phyloP scores from a whole-genome alignment of 2,888 invertebrate species.

The Tricholauxania praeusta region DNA sequence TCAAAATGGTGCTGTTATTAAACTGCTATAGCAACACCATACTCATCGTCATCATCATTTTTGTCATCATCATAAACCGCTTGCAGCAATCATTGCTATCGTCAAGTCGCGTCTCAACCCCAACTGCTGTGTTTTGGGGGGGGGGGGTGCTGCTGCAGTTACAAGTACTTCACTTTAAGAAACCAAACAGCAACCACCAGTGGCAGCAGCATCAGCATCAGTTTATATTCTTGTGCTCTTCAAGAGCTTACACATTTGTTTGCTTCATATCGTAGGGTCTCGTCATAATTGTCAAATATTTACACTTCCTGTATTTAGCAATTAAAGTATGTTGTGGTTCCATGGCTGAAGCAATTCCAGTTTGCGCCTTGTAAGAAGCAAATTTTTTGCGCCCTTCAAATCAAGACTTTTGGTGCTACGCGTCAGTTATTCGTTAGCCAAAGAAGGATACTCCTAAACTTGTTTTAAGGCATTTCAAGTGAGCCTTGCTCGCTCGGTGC shows the following conservation, averaged over 20 bases:
- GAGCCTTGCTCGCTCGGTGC: no score
- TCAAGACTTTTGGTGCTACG: no score
- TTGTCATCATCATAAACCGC: background rate
- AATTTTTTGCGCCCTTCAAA: no score
- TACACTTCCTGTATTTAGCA: slow-evolving; percentile 56
- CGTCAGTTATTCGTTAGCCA: no score
- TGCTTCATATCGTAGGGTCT: slow-evolving; percentile 24
- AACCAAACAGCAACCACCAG: background rate
- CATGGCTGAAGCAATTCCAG: no score
- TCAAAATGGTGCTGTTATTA: background rate
- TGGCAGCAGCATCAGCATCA: no score
- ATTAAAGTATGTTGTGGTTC: slow-evolving; percentile 48
- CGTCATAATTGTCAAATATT: slow-evolving; percentile 59
- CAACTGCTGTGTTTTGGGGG: no score
- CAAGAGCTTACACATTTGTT: slow-evolving; percentile 3
- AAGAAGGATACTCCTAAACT: no score
- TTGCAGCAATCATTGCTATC: slow-evolving; percentile 32
- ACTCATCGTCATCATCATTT: background rate
- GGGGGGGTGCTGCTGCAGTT: background rate
- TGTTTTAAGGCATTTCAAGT: no score
- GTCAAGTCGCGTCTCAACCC: slow-evolving; percentile 22
- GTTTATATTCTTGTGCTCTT: background rate
- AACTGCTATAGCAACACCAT: background rate
- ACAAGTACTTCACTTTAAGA: background rate
- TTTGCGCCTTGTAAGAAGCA: no score